These are phyloP conservation scores for Brachyopa scutellaris DNA, from an alignment of 2,888 invertebrate genomes.

Conservation along the genomic window DNA sequence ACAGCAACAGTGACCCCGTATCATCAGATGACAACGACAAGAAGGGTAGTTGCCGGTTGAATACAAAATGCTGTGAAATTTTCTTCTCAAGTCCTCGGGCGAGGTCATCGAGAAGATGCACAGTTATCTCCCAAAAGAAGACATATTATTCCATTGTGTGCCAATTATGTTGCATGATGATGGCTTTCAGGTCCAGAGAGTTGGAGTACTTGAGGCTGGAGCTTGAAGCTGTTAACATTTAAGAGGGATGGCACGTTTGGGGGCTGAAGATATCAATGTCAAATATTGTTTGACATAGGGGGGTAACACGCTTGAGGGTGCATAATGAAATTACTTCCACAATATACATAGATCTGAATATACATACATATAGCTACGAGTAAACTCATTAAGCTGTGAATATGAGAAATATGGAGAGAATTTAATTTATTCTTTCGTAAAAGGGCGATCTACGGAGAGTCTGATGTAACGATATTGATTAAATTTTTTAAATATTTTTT, in stretches of 20 bases:
- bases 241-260: too few relatives aligned
- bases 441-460: too few relatives aligned
- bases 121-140: not conserved
- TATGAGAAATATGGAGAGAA: too few relatives aligned
- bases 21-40: not conserved
- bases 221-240: too few relatives aligned
- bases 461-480: too few relatives aligned
- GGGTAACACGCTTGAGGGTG: not conserved
- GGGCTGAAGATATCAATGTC: not conserved
- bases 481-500: too few relatives aligned
- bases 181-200: too few relatives aligned
- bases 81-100: not conserved
- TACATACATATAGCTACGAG: not conserved
- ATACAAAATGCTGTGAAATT: conserved; percentile 2
- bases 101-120: conserved; percentile 11
- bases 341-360: not conserved
- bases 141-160: conserved; percentile 2
- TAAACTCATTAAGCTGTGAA: too few relatives aligned
- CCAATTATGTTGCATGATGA: conserved; percentile 1
- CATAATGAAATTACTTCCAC: too few relatives aligned
- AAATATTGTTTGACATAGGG: not conserved
- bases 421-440: too few relatives aligned
- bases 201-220: not conserved
- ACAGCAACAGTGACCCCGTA: too few relatives aligned
- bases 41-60: not conserved